phyloP scores from a whole-genome alignment of 2,797 vertebrate species.

The Dicrostonyx torquatus region DNA sequence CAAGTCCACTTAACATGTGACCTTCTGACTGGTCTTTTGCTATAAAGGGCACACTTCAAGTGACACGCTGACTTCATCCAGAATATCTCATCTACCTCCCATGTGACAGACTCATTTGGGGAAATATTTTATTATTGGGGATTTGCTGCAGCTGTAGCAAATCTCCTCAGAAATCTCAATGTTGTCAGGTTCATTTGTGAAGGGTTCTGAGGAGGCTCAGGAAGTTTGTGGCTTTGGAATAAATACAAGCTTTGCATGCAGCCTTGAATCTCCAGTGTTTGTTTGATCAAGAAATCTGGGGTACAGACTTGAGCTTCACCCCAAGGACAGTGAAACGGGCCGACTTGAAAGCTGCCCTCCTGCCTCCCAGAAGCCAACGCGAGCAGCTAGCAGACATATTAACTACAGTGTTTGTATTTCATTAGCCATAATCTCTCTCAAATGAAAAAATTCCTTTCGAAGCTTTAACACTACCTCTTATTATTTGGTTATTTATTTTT shows the following conservation, averaged over 20 bases:
- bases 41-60: slow-evolving; percentile 58
- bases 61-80: slow-evolving; percentile 53
- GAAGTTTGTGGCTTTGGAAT: slow-evolving; percentile 54
- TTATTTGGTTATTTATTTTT: slow-evolving; percentile 50
- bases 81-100: slow-evolving; percentile 74
- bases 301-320: background rate
- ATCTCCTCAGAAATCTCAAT: slow-evolving; percentile 72
- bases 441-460: slow-evolving; percentile 79
- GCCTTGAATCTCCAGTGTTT: background rate
- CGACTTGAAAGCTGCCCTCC: slow-evolving; percentile 11
- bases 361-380: slow-evolving; percentile 53
- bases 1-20: background rate
- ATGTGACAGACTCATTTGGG: slow-evolving; percentile 70
- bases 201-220: slow-evolving; percentile 16
- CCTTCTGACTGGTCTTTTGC: slow-evolving; percentile 32
- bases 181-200: slow-evolving; percentile 65
- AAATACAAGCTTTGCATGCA: background rate
- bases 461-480: slow-evolving; percentile 66
- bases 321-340: background rate
- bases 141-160: slow-evolving; percentile 73
- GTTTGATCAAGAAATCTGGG: slow-evolving; percentile 49
- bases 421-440: slow-evolving; percentile 74
- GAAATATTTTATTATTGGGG: slow-evolving; percentile 76
- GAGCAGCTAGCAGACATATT: slow-evolving; percentile 60
- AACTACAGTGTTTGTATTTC: slow-evolving; percentile 74